Evolutionary conservation across 2,797 vertebrate genomes (phyloP).

Genomic region (Cynopterus sphinx): DNA sequence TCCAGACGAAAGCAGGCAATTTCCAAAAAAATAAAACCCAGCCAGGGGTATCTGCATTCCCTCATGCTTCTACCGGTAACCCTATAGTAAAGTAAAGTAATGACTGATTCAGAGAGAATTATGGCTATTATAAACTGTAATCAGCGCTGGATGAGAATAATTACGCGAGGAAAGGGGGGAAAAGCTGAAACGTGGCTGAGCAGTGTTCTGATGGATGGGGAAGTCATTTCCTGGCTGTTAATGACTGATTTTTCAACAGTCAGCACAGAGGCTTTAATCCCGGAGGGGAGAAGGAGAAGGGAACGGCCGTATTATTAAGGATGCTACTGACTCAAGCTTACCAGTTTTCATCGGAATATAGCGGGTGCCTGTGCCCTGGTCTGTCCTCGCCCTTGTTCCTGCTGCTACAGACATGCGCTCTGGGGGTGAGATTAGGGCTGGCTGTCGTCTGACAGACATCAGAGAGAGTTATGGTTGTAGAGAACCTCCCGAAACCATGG

Average conservation of each 20-base stretch:
- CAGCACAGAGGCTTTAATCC: slow-evolving; percentile 81
- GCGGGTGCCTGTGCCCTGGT: not conserved
- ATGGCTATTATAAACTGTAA: slow-evolving; percentile 88
- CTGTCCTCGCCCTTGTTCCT: not conserved
- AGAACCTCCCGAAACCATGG: not conserved
- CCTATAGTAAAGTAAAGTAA: slow-evolving; percentile 82
- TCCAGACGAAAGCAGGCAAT: slow-evolving; percentile 77
- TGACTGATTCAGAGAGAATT: slow-evolving; percentile 88
- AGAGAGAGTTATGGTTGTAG: not conserved
- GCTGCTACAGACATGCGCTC: not conserved
- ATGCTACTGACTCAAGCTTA: slow-evolving; percentile 76
- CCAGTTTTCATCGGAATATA: slow-evolving; percentile 57
- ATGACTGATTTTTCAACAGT: slow-evolving; percentile 87
- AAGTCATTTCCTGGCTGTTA: slow-evolving; percentile 87
- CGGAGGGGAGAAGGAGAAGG: slow-evolving; percentile 69
- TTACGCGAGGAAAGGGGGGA: slow-evolving; percentile 78
- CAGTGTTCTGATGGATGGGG: slow-evolving; percentile 87
- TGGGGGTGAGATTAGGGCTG: not conserved
- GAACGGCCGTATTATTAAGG: slow-evolving; percentile 68
- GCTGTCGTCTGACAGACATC: not conserved
- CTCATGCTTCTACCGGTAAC: slow-evolving; percentile 81
- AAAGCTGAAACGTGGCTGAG: slow-evolving; percentile 85
- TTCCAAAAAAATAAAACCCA: slow-evolving; percentile 79
- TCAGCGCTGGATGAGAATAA: slow-evolving; percentile 87
- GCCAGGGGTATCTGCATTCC: slow-evolving; percentile 76